Base-by-base conservation (phyloP, 2,797 vertebrate species). In the Coracias cyanogaster region DNA sequence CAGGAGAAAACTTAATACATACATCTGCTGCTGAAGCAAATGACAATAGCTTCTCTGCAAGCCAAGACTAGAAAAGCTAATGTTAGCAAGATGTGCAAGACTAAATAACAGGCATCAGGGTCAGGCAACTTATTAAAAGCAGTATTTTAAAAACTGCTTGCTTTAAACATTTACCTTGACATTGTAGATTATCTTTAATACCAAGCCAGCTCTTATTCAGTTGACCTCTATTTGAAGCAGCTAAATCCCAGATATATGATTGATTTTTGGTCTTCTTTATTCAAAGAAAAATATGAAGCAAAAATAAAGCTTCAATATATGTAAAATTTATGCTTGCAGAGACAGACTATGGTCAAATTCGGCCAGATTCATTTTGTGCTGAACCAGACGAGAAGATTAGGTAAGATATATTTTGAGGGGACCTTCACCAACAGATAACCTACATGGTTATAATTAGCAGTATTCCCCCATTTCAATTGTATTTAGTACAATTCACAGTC, bases 251-350 rank as follows among this genome's bases (percentile, higher is more conserved):
- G 88, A 96, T 97, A 79, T 95, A 95, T 74, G 96, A 98, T 98
- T 98, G 97, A 98, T 98, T 98, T 98, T 98, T 93, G 91, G 90
- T 96, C 96, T 90, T 97, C 93, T 96, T 96, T 98, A 97, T 97
- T 98, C 96, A 97, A 96, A 97, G 94, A 95, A 96, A 97, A 97
- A 94, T 95, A 97, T 88, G 96, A 97, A 95, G 87, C 93, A 93
- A 97, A 97, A 95, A 96, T 97, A 97, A 97, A 97, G 46, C 96
- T 97, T 96, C 86, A 61, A 90, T 87, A 78, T 93, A 94, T 97
- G 97, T 97, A 93, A 97, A 97, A 97, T 96, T 97, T 96, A 95
- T 97, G 94, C 95, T 97, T 97, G 94, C 94, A 73, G 93, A 94
- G 93, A 94, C 79, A 97, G 78, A 76, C 92, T 88, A 37, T 77